Evolutionary conservation across 2,113 vertebrate species (phyloP), one percentile per base, ranked within the genome.

Genomic region (Aldabrachelys gigantea): DNA sequence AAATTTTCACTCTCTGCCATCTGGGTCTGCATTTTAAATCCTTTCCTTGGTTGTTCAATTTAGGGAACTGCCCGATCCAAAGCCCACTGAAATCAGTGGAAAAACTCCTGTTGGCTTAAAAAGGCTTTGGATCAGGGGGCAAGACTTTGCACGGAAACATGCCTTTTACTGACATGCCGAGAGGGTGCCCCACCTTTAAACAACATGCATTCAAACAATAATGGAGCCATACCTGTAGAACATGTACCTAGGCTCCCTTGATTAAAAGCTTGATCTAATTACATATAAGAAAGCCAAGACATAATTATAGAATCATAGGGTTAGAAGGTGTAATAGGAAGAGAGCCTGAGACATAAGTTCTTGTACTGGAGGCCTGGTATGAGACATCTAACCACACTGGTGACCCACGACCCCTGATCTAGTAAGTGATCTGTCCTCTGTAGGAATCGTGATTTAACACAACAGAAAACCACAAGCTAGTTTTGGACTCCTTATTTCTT

Each of bases 1-100:
- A 88, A 92, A 93, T 94, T 76, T 83, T 89, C 89, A 94, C 85
- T 93, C 84, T 86, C 84, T 53, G 9, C 87, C 92, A 93, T 69
- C 93, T 95, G 97, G 95, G 85, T 83, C 85, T 88, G 93, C 62
- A 78, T 54, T 89, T 76, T 44, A 22, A 76, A 44, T 25, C 72
- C 24, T 44, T 76, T 62, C 72, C 85, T 89, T 91, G 57, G 69
- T 89, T 92, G 59, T 31, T 92, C 92, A 89, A 29, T 93, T 57
- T 79, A 75, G 90, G 81, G 86, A 19, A 83, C 41, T 94, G 85
- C 14, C 94, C 80, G 72, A 94, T 92, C 53, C 85, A 94, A 96
- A 96, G 93, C 38, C 65, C 53, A 88, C 57, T 91, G 84, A 89
- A 94, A 96, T 94, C 53, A 57, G 41, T 75, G 89, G 79, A 91